Percentiles rank a stretch among this genome's conserved stretches.
These are phyloP conservation scores for Gyrodactylus salaris DNA, from an alignment of 1,140 invertebrate species.

Conservation along the genomic window DNA sequence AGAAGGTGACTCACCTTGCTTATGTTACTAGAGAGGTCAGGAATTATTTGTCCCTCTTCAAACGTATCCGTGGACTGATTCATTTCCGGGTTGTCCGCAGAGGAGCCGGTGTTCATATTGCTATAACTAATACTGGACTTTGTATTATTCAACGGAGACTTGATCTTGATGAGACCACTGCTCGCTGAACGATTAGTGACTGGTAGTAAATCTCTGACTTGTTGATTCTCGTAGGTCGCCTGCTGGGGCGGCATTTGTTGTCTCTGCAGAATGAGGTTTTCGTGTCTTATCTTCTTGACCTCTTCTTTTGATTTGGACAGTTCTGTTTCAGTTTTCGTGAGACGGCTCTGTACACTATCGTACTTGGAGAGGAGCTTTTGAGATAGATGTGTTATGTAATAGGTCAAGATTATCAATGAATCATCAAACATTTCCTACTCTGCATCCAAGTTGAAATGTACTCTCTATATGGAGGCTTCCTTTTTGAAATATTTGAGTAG, in stretches of 20 bases:
- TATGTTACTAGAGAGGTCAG: not conserved
- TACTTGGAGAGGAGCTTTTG: not conserved
- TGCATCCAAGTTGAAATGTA: too few relatives aligned
- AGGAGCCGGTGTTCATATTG: not conserved
- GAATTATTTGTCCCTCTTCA: not conserved
- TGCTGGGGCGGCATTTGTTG: not conserved
- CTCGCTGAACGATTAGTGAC: not conserved
- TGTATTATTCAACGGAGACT: not conserved
- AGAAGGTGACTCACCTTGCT: not conserved
- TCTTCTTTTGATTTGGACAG: not conserved
- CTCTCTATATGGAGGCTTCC: too few relatives aligned
- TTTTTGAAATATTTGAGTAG: too few relatives aligned
- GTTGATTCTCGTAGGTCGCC: not conserved
- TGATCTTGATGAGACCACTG: not conserved
- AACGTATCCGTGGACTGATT: not conserved
- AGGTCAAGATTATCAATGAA: too few relatives aligned
- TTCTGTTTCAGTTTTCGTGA: not conserved
- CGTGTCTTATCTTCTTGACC: not conserved
- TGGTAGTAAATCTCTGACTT: not conserved
- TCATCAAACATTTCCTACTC: too few relatives aligned
- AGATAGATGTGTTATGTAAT: too few relatives aligned
- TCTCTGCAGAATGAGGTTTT: not conserved
- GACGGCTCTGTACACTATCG: not conserved
- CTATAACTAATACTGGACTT: not conserved
- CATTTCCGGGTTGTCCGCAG: not conserved